Evolutionary conservation across 2,888 invertebrate genomes (phyloP), one percentile per base, ranked within the genome.

Genomic region (Hipparchia semele): DNA sequence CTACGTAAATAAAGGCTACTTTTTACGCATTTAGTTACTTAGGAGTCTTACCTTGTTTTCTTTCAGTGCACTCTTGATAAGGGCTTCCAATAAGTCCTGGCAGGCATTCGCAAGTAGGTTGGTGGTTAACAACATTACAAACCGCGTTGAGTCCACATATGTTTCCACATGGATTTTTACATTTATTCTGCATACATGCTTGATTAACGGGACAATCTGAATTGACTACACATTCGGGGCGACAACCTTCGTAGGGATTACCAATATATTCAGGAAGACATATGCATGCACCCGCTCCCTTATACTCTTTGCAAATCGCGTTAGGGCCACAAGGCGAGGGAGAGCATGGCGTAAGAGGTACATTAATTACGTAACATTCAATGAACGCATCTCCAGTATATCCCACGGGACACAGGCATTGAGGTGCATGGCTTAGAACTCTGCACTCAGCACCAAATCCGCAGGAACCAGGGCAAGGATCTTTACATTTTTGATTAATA

Each of bases 171-270:
- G 97, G 97, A 86, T 96, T 96, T 82, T 94, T 92, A 83, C 97
- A 97, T 88, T 96, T 96, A 80, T 95, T 96, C 81, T 95, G 95
- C 64, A 96, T 94, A 79, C 97, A 97, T 2, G 97, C 96, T 80
- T 95, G 94, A 81, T 96, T 96, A 2, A 95, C 94, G 3, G 95
- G 87, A 85, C 97, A 97, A 81, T 97, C 97, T 2, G 96, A 95
- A 87, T 96, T 97, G 6, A 96, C 89, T 0, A 95, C 90, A 84
- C 97, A 97, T 88, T 97, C 97, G 7, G 97, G 97, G 68, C 96
- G 94, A 85, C 97, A 97, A 51, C 96, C 96, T 87, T 96, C 96
- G 79, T 96, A 97, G 59, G 97, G 97, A 87, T 97, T 96, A 72
- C 97, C 97, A 75, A 96, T 94, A 83, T 96, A 95, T 82, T 96